Conservation (phyloP, 2,113 vertebrate species). For the Motacilla tschutschensis region DNA sequence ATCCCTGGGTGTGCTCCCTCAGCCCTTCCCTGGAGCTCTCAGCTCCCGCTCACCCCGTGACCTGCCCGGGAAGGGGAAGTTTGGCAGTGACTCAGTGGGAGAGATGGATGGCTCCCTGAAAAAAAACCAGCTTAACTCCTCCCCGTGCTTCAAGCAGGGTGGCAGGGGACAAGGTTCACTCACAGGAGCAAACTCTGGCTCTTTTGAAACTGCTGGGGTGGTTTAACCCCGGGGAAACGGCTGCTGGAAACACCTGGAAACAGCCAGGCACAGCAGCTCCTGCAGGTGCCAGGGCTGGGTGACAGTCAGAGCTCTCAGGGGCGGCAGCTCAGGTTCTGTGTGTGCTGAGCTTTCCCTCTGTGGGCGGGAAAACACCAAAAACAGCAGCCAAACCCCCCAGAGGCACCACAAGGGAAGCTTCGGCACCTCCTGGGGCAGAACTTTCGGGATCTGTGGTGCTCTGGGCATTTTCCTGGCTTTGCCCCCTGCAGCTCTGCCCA, state of each 20-base stretch:
- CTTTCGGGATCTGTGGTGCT: rapidly evolving
- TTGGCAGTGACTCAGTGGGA: conserved; percentile 22
- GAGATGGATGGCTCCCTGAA: not conserved
- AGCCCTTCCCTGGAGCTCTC: not conserved
- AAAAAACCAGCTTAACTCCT: not conserved
- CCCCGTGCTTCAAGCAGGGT: not conserved
- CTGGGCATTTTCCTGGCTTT: not conserved
- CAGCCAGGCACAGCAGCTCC: not conserved
- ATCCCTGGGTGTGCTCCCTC: not conserved
- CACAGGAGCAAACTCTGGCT: not conserved
- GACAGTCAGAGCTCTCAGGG: not conserved
- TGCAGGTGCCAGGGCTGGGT: not conserved
- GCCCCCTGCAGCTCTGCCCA: not conserved
- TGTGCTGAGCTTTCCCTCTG: rapidly evolving
- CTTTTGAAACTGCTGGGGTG: not conserved
- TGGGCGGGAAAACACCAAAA: not conserved
- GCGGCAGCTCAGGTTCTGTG: rapidly evolving
- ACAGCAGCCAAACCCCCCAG: not conserved
- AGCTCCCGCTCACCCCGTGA: not conserved
- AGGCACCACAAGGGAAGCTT: not conserved
- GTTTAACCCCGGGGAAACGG: not conserved
- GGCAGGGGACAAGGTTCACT: not conserved
- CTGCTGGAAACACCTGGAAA: not conserved
- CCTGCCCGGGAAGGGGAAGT: conserved; percentile 37
- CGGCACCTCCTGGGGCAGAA: not conserved